Evolutionary conservation across 2,888 invertebrate species (phyloP).

Genomic region (Stenodera caucasica): DNA sequence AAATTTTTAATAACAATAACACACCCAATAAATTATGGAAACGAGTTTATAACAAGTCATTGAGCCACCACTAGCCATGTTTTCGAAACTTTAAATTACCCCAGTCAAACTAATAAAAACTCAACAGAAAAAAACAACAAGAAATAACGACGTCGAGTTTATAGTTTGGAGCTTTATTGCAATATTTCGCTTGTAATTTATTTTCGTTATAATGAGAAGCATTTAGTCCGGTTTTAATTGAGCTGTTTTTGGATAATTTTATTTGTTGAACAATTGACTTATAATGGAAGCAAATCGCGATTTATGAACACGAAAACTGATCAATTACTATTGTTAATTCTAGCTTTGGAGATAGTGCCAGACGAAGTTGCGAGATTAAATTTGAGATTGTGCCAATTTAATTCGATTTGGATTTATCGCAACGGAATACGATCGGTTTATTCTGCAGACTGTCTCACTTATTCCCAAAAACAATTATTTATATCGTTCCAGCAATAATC

Average conservation of each 20-base stretch:
- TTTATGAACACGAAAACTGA: slow-evolving; percentile 24
- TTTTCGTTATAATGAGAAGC: slow-evolving; percentile 16
- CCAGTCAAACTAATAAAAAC: slow-evolving; percentile 27
- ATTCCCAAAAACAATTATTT: not conserved
- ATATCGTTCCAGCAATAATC: too few species aligned
- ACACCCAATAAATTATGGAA: slow-evolving; percentile 20
- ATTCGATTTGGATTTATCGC: slow-evolving; percentile 35
- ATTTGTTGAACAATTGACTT: slow-evolving; percentile 12
- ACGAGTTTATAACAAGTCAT: slow-evolving; percentile 24
- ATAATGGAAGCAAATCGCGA: slow-evolving; percentile 22
- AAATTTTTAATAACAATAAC: slow-evolving; percentile 22
- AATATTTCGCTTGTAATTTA: slow-evolving; percentile 31
- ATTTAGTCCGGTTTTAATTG: slow-evolving; percentile 17
- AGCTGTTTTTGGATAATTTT: slow-evolving; percentile 12
- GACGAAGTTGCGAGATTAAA: slow-evolving; percentile 34
- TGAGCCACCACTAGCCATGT: slow-evolving; percentile 24
- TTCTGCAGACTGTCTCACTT: not conserved
- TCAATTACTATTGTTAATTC: slow-evolving; percentile 13
- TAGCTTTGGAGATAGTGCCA: slow-evolving; percentile 16
- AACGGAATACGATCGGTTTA: not conserved
- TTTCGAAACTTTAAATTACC: slow-evolving; percentile 32
- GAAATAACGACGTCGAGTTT: not conserved
- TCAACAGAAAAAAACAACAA: not conserved
- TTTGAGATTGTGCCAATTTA: slow-evolving; percentile 41
- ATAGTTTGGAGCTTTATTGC: slow-evolving; percentile 26